A percentile compares a stretch with the other conserved stretches of the same genome.
Evolutionary conservation across 2,113 vertebrate genomes (phyloP).

Genomic region (Grammomys dolichurus): DNA sequence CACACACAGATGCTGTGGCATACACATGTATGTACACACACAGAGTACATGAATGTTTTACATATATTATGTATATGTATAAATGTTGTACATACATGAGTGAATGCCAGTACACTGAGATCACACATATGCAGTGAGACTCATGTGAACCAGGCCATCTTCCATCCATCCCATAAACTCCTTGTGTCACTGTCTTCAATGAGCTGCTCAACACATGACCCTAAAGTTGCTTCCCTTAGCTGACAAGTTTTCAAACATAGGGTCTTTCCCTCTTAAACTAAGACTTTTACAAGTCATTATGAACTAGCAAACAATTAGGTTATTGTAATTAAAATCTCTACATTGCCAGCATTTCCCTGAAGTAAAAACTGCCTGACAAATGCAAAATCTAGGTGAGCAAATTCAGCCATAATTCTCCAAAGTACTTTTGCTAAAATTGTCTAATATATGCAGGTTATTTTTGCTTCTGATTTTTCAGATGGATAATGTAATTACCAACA

Average conservation of each 20-base stretch:
- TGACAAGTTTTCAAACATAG: constrained; percentile 45
- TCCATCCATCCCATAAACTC: constrained; percentile 11
- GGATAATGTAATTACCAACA: background rate
- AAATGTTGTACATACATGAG: background rate
- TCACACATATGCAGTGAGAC: background rate
- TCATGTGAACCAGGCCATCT: background rate
- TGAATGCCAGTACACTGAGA: background rate
- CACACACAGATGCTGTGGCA: background rate
- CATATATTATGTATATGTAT: background rate
- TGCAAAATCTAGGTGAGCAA: constrained; percentile 2
- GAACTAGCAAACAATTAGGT: background rate
- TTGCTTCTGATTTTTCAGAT: constrained; percentile 46
- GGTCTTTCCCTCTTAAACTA: background rate
- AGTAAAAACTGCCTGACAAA: constrained; percentile 43
- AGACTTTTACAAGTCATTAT: constrained; percentile 26
- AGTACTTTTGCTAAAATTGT: constrained; percentile 35
- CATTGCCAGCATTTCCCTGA: constrained; percentile 42
- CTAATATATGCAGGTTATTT: background rate
- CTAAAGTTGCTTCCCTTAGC: constrained; percentile 9
- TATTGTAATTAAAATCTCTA: constrained; percentile 50
- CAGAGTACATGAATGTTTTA: background rate
- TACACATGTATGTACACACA: background rate
- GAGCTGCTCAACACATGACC: background rate
- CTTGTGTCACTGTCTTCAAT: background rate
- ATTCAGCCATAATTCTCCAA: constrained; percentile 33